These are phyloP conservation scores for Drosophila mauritiana DNA, from an alignment of 1,140 invertebrate species.

Conservation along the genomic window DNA sequence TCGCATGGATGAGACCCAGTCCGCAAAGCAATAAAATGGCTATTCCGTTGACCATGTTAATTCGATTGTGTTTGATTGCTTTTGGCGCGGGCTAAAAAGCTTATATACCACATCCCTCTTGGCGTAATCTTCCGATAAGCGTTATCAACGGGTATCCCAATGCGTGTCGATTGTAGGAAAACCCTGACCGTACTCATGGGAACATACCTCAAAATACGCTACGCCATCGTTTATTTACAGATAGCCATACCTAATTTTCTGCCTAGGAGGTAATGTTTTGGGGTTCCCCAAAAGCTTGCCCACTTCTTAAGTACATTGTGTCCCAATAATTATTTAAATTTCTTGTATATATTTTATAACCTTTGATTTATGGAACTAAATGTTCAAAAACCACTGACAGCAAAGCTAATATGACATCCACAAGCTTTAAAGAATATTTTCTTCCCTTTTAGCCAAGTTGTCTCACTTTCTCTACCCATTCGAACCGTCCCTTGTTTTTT, in stretches of 20 bases:
- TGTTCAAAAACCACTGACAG: too few relatives aligned
- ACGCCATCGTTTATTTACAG: neutral
- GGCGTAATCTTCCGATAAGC: slow-evolving; percentile 23
- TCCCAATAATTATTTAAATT: too few relatives aligned
- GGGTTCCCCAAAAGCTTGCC: neutral
- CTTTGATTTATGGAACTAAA: too few relatives aligned
- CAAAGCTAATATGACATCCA: neutral
- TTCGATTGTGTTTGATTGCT: slow-evolving; percentile 1
- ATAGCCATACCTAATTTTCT: neutral
- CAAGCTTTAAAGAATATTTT: slow-evolving; percentile 5
- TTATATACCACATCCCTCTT: slow-evolving; percentile 13
- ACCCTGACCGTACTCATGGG: slow-evolving; percentile 2
- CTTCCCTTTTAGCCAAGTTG: neutral
- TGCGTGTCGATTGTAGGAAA: slow-evolving; percentile 3
- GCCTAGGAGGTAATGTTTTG: neutral
- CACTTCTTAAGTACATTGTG: neutral
- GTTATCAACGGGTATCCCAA: slow-evolving; percentile 25
- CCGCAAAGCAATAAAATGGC: slow-evolving; percentile 2
- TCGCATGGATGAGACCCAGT: neutral
- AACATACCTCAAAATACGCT: slow-evolving; percentile 6
- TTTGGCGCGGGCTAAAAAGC: neutral
- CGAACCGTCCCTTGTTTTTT: slow-evolving; percentile 16
- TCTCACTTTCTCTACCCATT: slow-evolving; percentile 1
- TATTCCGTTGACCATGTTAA: slow-evolving; percentile 20
- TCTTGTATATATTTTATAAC: too few relatives aligned